These are phyloP conservation scores for Tridacna crocea DNA, from an alignment of 2,888 invertebrate species.

Conservation along the genomic window DNA sequence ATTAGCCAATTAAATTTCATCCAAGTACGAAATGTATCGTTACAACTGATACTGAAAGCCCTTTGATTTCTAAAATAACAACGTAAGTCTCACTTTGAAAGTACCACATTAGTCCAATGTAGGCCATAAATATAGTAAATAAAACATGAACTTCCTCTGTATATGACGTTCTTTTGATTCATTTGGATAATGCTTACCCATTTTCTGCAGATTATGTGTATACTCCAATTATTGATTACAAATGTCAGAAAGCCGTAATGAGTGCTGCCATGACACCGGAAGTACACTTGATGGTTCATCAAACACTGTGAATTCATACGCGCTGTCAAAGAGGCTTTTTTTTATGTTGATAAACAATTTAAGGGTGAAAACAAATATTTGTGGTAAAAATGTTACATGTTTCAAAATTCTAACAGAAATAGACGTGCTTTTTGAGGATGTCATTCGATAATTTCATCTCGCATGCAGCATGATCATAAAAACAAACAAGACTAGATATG, in stretches of 20 bases:
- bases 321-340: constrained; percentile 19
- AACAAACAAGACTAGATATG: constrained; percentile 7
- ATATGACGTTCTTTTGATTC: too few relatives aligned
- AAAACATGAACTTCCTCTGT: too few relatives aligned
- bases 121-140: neutral
- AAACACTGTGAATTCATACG: neutral
- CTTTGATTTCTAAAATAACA: neutral
- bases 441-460: neutral
- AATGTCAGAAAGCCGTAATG: neutral
- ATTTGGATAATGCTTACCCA: constrained; percentile 8
- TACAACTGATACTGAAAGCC: neutral
- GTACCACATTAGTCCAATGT: neutral
- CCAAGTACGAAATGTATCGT: too few relatives aligned
- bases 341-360: too few relatives aligned
- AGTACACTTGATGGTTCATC: constrained; percentile 48
- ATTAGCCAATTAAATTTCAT: too few relatives aligned
- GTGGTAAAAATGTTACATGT: too few relatives aligned
- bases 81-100: neutral
- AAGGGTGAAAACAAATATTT: too few relatives aligned
- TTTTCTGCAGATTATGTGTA: neutral
- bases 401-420: neutral
- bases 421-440: neutral
- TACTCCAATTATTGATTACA: constrained; percentile 1
- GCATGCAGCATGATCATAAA: neutral
- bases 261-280: constrained; percentile 77